Conservation (phyloP, 2,113 vertebrate genomes). For the Amazona vittata region DNA sequence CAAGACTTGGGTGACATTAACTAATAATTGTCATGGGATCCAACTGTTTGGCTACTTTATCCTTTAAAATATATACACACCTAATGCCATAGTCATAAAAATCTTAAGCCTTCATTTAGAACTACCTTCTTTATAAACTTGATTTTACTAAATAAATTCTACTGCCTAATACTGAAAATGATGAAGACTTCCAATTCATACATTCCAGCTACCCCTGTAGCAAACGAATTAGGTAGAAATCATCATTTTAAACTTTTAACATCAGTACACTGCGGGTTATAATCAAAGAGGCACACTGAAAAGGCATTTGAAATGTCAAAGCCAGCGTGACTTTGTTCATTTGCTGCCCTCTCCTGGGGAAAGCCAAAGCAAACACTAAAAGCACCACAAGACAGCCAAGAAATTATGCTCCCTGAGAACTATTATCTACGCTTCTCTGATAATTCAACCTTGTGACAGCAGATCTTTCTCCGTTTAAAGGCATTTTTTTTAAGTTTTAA, state of each 20-base stretch:
- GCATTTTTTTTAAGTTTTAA: neutral
- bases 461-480: neutral
- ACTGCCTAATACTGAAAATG: neutral
- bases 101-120: neutral
- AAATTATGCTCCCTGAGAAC: neutral
- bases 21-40: neutral
- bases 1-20: neutral
- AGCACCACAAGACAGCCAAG: neutral
- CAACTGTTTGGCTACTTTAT: neutral
- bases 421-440: fast-evolving
- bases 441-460: neutral
- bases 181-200: neutral
- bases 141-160: neutral
- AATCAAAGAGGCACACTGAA: neutral
- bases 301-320: neutral
- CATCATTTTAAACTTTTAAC: neutral
- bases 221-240: neutral
- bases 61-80: neutral
- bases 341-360: constrained; percentile 43
- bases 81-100: neutral
- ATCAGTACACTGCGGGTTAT: too few species aligned
- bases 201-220: neutral
- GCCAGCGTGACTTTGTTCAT: neutral
- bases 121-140: neutral
- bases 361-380: neutral